Percentiles rank a stretch among this genome's conserved stretches.
These are phyloP conservation scores for Eilema sororculum DNA, from an alignment of 2,888 invertebrate genomes.

Conservation along the genomic window DNA sequence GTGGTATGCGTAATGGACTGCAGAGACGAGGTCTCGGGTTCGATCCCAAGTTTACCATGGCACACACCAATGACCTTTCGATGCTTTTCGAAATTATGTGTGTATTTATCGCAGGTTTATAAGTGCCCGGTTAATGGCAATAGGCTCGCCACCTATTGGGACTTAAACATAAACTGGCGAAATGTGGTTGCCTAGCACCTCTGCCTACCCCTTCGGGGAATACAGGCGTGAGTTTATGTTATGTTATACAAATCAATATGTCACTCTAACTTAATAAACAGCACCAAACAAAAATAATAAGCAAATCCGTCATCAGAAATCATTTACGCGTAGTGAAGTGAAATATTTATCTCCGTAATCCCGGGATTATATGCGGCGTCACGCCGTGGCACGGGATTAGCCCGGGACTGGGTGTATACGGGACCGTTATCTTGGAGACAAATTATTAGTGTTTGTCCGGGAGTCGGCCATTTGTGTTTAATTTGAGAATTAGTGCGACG, in stretches of 20 bases:
- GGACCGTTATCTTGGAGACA: constrained; percentile 52
- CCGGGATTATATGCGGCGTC: constrained; percentile 52
- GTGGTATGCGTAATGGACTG: too few relatives aligned
- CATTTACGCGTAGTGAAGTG: constrained; percentile 45
- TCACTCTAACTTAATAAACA: neutral
- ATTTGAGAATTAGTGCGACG: constrained; percentile 48
- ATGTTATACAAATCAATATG: constrained; percentile 7
- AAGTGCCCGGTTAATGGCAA: too few relatives aligned
- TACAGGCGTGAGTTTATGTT: too few relatives aligned
- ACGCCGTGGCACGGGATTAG: constrained; percentile 52
- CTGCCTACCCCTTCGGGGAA: too few relatives aligned
- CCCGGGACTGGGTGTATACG: constrained; percentile 37
- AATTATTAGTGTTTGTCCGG: constrained; percentile 53
- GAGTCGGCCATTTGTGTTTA: constrained; percentile 47
- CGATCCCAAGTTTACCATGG: too few relatives aligned
- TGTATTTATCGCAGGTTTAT: too few relatives aligned
- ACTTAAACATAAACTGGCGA: too few relatives aligned
- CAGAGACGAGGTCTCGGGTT: too few relatives aligned
- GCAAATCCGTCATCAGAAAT: constrained; percentile 28
- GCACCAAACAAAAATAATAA: constrained; percentile 17
- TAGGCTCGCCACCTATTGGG: too few relatives aligned
- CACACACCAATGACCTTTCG: too few relatives aligned
- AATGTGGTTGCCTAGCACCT: too few relatives aligned
- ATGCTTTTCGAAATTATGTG: too few relatives aligned
- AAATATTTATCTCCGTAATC: constrained; percentile 56